Evolutionary conservation across 2,888 invertebrate species (phyloP).

Genomic region (Folsomia manolachei): DNA sequence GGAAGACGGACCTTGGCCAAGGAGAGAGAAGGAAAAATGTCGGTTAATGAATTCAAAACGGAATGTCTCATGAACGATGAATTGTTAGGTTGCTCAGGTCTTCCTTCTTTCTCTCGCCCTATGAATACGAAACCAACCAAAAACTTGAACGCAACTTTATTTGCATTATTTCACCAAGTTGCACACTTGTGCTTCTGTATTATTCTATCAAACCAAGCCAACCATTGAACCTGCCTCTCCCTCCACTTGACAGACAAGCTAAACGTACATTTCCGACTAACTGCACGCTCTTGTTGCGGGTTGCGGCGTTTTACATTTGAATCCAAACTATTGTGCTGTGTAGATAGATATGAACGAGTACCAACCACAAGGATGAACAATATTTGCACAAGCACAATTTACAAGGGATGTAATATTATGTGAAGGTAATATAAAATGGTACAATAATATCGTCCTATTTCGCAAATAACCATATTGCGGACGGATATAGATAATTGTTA

Average conservation of each 20-base stretch:
- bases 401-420: not conserved
- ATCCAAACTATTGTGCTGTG: not conserved
- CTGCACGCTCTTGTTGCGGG: not conserved
- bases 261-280: not conserved
- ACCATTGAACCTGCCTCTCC: not conserved
- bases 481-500: not conserved
- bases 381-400: not conserved
- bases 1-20: not conserved
- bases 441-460: not conserved
- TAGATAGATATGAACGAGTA: not conserved
- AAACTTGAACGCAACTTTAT: not conserved
- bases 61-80: conserved; percentile 15
- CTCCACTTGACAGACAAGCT: not conserved
- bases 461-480: not conserved
- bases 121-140: conserved; percentile 1
- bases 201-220: too few relatives aligned
- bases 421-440: too few relatives aligned
- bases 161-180: not conserved
- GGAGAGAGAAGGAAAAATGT: not conserved
- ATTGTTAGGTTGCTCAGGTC: not conserved
- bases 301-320: not conserved
- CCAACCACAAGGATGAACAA: not conserved
- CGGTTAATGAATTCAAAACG: conserved; percentile 13
- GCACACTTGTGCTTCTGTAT: too few relatives aligned
- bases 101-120: not conserved